Percentiles rank a stretch among this genome's conserved stretches.
Conservation (phyloP, 2,888 invertebrate species). For the Acronicta alni region DNA sequence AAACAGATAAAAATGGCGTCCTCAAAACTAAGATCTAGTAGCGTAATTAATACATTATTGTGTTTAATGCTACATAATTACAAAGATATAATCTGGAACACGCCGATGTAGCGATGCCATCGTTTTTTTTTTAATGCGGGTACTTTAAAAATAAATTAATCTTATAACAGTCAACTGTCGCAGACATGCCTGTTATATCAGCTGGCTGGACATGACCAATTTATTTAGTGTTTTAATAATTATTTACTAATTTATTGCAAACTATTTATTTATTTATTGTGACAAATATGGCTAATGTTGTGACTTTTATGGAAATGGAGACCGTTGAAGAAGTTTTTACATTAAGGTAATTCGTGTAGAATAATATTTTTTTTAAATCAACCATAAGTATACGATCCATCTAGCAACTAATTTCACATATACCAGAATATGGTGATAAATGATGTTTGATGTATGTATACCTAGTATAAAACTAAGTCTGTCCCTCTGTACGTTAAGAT, state of each 20-base stretch:
- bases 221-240: slow-evolving; percentile 48
- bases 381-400: too few species aligned
- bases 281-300: slow-evolving; percentile 61
- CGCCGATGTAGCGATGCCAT: slow-evolving; percentile 18
- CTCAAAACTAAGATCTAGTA: neutral
- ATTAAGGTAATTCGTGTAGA: slow-evolving; percentile 66
- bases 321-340: slow-evolving; percentile 71
- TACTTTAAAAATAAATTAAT: slow-evolving; percentile 24
- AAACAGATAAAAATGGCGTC: neutral
- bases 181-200: slow-evolving; percentile 38
- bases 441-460: too few species aligned
- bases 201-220: slow-evolving; percentile 57
- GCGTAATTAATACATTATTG: slow-evolving; percentile 3
- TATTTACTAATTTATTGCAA: slow-evolving; percentile 34
- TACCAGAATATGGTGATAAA: too few species aligned
- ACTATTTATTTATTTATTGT: slow-evolving; percentile 38
- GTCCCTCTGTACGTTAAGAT: too few species aligned
- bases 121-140: slow-evolving; percentile 31
- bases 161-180: slow-evolving; percentile 47
- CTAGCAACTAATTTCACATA: too few species aligned
- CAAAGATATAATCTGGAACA: slow-evolving; percentile 36
- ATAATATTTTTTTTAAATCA: too few species aligned
- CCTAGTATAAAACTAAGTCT: too few species aligned
- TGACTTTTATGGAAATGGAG: slow-evolving; percentile 63
- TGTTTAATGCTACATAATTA: slow-evolving; percentile 22